phyloP scores from a whole-genome alignment of 2,888 invertebrate species.

The Ichneumoninae sp. region DNA sequence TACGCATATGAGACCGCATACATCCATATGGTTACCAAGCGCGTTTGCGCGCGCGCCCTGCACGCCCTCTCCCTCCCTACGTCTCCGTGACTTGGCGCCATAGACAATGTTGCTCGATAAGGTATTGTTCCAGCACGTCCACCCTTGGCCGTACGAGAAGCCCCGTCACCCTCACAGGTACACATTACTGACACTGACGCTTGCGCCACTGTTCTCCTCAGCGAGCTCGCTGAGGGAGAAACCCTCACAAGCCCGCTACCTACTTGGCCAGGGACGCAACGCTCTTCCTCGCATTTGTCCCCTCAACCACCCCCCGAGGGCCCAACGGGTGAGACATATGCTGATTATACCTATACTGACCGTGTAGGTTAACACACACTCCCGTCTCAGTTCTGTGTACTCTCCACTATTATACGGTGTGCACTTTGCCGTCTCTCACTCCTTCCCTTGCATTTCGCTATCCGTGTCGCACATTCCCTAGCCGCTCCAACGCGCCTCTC shows the following conservation, averaged over 20 bases:
- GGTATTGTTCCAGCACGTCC: conserved; percentile 81
- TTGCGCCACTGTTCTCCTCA: conserved; percentile 45
- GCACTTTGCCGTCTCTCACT: conserved; percentile 46
- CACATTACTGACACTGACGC: conserved; percentile 55
- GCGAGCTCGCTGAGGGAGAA: conserved; percentile 23
- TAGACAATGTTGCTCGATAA: conserved; percentile 82
- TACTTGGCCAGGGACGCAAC: conserved; percentile 35
- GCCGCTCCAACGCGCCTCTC: conserved; percentile 23
- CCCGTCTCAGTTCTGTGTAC: conserved; percentile 20
- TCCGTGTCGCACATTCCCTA: conserved; percentile 29
- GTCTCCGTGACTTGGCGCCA: conserved; percentile 55
- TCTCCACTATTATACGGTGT: conserved; percentile 28
- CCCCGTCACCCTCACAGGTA: conserved; percentile 55
- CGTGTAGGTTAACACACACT: conserved; percentile 29
- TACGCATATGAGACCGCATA: conserved; percentile 32
- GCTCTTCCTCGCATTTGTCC: conserved; percentile 20
- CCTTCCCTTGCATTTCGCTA: conserved; percentile 11
- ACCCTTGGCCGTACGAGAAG: conserved; percentile 60
- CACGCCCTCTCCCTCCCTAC: neutral
- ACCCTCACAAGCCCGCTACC: conserved; percentile 45
- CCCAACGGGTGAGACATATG: conserved; percentile 23
- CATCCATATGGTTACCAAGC: conserved; percentile 26
- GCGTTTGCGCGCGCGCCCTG: neutral
- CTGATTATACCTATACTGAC: conserved; percentile 34
- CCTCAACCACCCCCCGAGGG: neutral